phyloP scores from a whole-genome alignment of 2,113 vertebrate species.

The Sphaerodactylus townsendi region DNA sequence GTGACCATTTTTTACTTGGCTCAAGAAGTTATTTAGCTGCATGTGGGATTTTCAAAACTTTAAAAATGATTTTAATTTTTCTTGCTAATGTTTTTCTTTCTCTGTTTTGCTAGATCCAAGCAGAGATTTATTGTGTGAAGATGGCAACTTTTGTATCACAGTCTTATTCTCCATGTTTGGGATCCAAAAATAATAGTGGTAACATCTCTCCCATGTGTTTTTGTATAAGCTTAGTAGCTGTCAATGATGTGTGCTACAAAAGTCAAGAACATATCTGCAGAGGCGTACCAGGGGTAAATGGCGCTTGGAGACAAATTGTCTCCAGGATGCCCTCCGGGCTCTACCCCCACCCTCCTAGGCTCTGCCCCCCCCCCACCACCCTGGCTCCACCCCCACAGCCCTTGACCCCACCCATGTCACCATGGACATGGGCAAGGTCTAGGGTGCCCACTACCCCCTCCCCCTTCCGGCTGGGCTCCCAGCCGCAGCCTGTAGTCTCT shows the following conservation, averaged over 20 bases:
- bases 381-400: too few species aligned
- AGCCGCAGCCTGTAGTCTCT: too few species aligned
- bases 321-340: too few species aligned
- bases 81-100: not conserved
- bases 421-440: too few species aligned
- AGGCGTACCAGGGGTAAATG: too few species aligned
- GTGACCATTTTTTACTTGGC: not conserved
- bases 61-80: not conserved
- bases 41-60: not conserved
- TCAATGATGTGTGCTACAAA: not conserved
- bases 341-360: too few species aligned
- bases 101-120: conserved; percentile 15
- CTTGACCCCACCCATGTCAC: too few species aligned
- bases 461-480: too few species aligned
- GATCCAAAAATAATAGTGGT: not conserved
- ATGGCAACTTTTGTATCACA: not conserved
- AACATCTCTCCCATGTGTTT: not conserved
- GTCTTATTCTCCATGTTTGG: not conserved
- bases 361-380: too few species aligned
- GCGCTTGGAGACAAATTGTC: too few species aligned
- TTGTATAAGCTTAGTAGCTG: not conserved
- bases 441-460: too few species aligned
- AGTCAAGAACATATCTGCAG: not conserved
- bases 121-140: not conserved
- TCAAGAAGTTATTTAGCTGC: not conserved